A percentile compares a stretch with the other conserved stretches of the same genome.
Evolutionary conservation across 2,888 invertebrate genomes (phyloP).

Genomic region (Venustoraphidia nigricollis): DNA sequence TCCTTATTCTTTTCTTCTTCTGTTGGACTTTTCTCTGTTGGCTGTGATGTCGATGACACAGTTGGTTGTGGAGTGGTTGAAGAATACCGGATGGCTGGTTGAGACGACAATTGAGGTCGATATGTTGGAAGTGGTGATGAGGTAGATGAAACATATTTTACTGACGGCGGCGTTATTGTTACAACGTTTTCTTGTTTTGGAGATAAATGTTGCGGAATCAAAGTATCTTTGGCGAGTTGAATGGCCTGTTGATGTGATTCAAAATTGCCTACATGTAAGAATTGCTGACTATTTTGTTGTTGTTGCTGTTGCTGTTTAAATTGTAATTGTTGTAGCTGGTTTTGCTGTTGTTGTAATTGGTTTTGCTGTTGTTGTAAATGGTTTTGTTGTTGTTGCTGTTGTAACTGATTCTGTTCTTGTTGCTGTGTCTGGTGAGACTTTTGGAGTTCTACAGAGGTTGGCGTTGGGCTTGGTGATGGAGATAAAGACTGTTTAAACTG

Average conservation of each 20-base stretch:
- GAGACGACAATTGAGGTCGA: slow-evolving; percentile 4
- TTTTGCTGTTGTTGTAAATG: slow-evolving; percentile 23
- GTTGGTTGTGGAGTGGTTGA: slow-evolving; percentile 34
- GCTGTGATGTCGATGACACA: slow-evolving; percentile 30
- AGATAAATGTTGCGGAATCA: no score
- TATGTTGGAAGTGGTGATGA: slow-evolving; percentile 1
- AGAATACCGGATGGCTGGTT: background rate
- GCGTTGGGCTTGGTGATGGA: slow-evolving; percentile 14
- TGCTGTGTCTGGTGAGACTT: slow-evolving; percentile 14
- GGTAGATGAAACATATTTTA: no score
- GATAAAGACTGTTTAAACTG: slow-evolving; percentile 9
- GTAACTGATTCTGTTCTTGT: slow-evolving; percentile 17
- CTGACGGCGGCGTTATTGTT: no score
- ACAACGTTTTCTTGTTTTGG: no score
- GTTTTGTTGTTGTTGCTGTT: slow-evolving; percentile 19
- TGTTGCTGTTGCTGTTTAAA: slow-evolving; percentile 10
- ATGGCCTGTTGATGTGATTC: slow-evolving; percentile 10
- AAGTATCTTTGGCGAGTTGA: slow-evolving; percentile 12
- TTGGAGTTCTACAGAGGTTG: slow-evolving; percentile 10
- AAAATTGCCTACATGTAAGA: slow-evolving; percentile 12
- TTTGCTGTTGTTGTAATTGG: slow-evolving; percentile 19
- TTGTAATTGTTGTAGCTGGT: slow-evolving; percentile 18
- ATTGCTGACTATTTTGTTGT: slow-evolving; percentile 11
- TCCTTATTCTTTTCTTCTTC: slow-evolving; percentile 38
- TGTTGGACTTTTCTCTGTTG: slow-evolving; percentile 29